Percentiles rank a stretch among this genome's conserved stretches.
phyloP scores from a whole-genome alignment of 2,113 vertebrate genomes.

The Amphiprion ocellaris region DNA sequence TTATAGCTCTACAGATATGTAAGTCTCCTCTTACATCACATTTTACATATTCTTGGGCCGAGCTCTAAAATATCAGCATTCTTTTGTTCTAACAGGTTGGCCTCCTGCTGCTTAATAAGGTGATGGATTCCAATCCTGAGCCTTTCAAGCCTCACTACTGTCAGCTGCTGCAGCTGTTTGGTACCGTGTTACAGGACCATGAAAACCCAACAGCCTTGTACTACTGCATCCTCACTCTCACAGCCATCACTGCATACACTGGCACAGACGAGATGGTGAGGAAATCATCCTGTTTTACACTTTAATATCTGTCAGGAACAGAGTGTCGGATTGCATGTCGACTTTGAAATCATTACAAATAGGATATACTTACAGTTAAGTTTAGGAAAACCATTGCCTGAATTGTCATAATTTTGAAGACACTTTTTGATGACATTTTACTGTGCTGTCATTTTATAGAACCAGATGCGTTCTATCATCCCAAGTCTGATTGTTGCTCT shows the following conservation, averaged over 20 bases:
- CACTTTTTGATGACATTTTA: slow-evolving; percentile 17
- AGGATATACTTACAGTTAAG: neutral
- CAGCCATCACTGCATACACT: slow-evolving; percentile 80
- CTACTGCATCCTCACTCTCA: slow-evolving; percentile 88
- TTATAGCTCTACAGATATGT: no score
- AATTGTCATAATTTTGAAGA: neutral
- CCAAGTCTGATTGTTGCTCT: slow-evolving; percentile 86
- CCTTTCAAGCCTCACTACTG: slow-evolving; percentile 85
- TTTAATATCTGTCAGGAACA: neutral
- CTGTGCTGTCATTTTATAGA: slow-evolving; percentile 73
- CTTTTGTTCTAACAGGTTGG: slow-evolving; percentile 81
- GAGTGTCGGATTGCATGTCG: neutral
- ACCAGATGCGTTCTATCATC: slow-evolving; percentile 84
- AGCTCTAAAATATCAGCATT: neutral
- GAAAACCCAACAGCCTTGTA: slow-evolving; percentile 84
- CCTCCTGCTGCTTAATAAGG: slow-evolving; percentile 88
- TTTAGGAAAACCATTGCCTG: neutral
- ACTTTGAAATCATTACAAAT: neutral
- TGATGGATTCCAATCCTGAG: slow-evolving; percentile 87
- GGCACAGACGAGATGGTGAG: slow-evolving; percentile 88
- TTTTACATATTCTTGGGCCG: neutral
- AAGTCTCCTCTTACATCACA: neutral
- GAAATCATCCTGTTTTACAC: neutral
- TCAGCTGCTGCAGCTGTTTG: slow-evolving; percentile 88
- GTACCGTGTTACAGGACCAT: slow-evolving; percentile 83